A percentile compares a stretch with the other conserved stretches of the same genome.
These are phyloP conservation scores for Eilema griseolum DNA, from an alignment of 2,888 invertebrate species.

Conservation along the genomic window DNA sequence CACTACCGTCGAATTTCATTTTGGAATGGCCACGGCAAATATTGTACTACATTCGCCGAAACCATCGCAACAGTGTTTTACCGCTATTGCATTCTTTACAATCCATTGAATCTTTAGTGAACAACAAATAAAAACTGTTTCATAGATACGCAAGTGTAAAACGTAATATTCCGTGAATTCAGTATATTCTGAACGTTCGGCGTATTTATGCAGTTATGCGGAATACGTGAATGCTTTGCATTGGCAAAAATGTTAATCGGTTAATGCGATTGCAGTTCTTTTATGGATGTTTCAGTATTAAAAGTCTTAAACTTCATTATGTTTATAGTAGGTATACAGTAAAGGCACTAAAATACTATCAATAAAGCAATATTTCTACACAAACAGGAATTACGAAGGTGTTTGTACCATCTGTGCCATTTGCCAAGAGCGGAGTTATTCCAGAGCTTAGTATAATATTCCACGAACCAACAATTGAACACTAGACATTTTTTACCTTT, in stretches of 20 bases:
- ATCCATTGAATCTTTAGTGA: constrained; percentile 76
- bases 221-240: constrained; percentile 41
- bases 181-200: constrained; percentile 56
- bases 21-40: constrained; percentile 54
- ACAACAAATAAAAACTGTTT: constrained; percentile 67
- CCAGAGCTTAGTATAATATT: background rate
- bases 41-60: constrained; percentile 57
- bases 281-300: background rate
- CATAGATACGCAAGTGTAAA: constrained; percentile 60
- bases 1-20: constrained; percentile 50
- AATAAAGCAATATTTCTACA: background rate
- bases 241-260: constrained; percentile 29
- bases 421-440: background rate
- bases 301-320: too few relatives aligned
- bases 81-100: constrained; percentile 73
- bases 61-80: constrained; percentile 64
- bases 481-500: too few relatives aligned
- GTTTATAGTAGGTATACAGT: too few relatives aligned
- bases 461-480: too few relatives aligned
- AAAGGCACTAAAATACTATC: too few relatives aligned
- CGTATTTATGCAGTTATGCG: constrained; percentile 43
- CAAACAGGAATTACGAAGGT: background rate
- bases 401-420: background rate
- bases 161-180: constrained; percentile 62
- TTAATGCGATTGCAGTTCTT: constrained; percentile 3